Conservation (phyloP, 64 coral and sea anemone genomes). For the Porites lutea region DNA sequence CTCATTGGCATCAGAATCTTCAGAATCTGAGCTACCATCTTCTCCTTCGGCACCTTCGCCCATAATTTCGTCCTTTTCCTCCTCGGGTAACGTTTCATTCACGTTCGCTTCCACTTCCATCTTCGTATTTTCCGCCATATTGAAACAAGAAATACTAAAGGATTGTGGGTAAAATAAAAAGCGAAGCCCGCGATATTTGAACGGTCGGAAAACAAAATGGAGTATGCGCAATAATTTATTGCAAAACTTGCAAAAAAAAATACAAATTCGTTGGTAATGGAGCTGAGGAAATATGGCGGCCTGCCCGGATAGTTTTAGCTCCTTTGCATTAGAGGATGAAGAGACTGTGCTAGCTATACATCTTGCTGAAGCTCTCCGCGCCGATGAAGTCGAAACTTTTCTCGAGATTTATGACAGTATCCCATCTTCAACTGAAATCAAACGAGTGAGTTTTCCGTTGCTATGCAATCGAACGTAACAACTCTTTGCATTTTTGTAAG, state of each 20-base stretch:
- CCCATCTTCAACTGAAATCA: constrained; percentile 59
- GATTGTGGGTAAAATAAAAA: constrained; percentile 50
- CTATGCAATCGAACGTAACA: constrained; percentile 43
- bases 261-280: not conserved
- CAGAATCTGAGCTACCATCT: constrained; percentile 50
- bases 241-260: constrained; percentile 6
- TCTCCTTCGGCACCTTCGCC: constrained; percentile 46
- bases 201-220: not conserved
- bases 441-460: constrained; percentile 88
- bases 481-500: not conserved
- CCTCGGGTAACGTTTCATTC: not conserved
- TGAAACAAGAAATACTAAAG: constrained; percentile 43
- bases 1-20: constrained; percentile 76
- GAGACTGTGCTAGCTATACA: constrained; percentile 69
- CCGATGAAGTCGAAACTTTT: constrained; percentile 90
- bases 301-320: constrained; percentile 27
- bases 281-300: constrained; percentile 62
- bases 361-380: constrained; percentile 78
- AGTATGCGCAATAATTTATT: constrained; percentile 31
- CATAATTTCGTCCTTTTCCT: constrained; percentile 51
- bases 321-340: constrained; percentile 28
- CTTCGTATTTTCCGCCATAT: constrained; percentile 97
- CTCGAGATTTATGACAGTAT: constrained; percentile 97
- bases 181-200: not conserved
- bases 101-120: constrained; percentile 56